Evolutionary conservation across 2,888 invertebrate genomes (phyloP).

Genomic region (Apeira syringaria): DNA sequence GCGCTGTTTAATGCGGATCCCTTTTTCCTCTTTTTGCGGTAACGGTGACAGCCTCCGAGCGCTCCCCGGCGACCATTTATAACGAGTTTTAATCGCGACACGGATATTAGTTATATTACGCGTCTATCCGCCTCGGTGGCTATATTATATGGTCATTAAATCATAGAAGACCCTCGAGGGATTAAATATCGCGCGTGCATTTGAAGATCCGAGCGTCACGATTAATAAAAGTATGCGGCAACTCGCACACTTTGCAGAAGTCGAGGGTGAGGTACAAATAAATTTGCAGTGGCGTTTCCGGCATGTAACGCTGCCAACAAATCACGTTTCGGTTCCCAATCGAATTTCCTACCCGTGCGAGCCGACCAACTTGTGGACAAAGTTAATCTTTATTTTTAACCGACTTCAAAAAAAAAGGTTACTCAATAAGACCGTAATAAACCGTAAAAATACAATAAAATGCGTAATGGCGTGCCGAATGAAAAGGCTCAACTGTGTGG

Average conservation of each 20-base stretch:
- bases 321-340: constrained; percentile 56
- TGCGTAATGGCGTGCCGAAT: constrained; percentile 2
- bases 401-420: constrained; percentile 1
- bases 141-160: constrained; percentile 58
- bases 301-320: constrained; percentile 37
- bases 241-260: constrained; percentile 17
- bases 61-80: constrained; percentile 57
- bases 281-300: constrained; percentile 25
- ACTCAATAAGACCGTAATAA: too few species aligned
- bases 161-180: constrained; percentile 42
- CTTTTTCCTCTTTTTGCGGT: constrained; percentile 61
- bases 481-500: constrained; percentile 10
- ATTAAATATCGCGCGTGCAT: constrained; percentile 35
- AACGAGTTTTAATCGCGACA: constrained; percentile 67
- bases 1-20: constrained; percentile 53
- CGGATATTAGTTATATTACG: constrained; percentile 66
- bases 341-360: constrained; percentile 37
- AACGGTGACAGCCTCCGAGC: constrained; percentile 56
- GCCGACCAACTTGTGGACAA: constrained; percentile 34
- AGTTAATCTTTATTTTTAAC: constrained; percentile 19
- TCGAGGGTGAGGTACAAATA: constrained; percentile 21
- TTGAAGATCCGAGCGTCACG: constrained; percentile 33
- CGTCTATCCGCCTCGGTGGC: constrained; percentile 48
- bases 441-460: background rate
- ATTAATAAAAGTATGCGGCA: constrained; percentile 33